A percentile compares a stretch with the other conserved stretches of the same genome.
Evolutionary conservation across 2,797 vertebrate genomes (phyloP).

Genomic region (Erpetoichthys calabaricus): DNA sequence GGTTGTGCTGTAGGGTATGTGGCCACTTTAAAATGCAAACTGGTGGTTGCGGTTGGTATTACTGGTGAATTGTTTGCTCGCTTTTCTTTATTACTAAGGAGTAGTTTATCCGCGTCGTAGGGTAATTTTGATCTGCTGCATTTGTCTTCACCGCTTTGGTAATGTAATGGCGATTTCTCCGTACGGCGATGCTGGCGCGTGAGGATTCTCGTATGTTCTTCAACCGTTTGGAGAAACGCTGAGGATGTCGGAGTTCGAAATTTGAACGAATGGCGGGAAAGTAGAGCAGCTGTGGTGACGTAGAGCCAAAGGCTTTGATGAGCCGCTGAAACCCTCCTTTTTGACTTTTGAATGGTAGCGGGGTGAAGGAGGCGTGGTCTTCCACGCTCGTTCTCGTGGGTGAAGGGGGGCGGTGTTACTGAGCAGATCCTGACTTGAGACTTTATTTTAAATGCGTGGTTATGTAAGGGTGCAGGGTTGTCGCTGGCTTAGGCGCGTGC

Average conservation of each 20-base stretch:
- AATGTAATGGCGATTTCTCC: conserved; percentile 55
- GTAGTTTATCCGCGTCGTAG: too few species aligned
- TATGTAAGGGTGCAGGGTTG: too few species aligned
- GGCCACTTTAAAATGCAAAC: too few species aligned
- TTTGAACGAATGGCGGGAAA: conserved; percentile 56
- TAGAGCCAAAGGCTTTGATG: conserved; percentile 17
- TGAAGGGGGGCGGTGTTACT: too few species aligned
- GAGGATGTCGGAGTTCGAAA: conserved; percentile 39
- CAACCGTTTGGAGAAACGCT: conserved; percentile 27
- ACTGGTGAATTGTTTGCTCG: too few species aligned
- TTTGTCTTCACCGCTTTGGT: conserved; percentile 18
- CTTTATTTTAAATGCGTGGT: too few species aligned
- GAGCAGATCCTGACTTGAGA: too few species aligned
- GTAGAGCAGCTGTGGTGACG: conserved; percentile 16
- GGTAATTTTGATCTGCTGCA: not conserved
- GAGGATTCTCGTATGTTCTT: conserved; percentile 43
- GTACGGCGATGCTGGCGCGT: conserved; percentile 48
- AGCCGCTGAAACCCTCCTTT: conserved; percentile 27
- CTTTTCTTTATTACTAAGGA: too few species aligned
- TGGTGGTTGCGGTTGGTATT: too few species aligned
- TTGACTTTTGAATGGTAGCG: conserved; percentile 30
- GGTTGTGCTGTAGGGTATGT: not conserved
- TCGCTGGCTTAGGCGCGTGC: not conserved
- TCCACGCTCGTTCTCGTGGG: too few species aligned
- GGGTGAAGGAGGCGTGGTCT: conserved; percentile 38